phyloP scores from a whole-genome alignment of 2,113 vertebrate genomes.

The Phyllostomus hastatus region DNA sequence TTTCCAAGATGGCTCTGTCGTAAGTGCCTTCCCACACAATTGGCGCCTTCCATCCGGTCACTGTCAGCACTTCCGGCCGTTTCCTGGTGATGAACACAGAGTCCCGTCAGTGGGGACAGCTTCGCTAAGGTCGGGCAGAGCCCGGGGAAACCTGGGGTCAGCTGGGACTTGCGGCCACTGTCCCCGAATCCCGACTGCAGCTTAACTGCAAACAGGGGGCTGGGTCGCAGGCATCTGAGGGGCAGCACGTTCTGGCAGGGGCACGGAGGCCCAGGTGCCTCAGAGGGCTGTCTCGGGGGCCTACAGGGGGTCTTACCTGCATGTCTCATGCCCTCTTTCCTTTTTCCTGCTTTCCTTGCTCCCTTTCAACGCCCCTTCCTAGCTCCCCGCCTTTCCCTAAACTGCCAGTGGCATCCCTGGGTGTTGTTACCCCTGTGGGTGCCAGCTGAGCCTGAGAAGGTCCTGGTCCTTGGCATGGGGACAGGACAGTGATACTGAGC shows the following conservation, averaged over 20 bases:
- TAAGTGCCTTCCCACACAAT: constrained; percentile 78
- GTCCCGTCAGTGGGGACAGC: not conserved
- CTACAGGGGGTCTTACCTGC: no score
- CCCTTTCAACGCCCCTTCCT: not conserved
- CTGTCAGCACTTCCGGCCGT: constrained; percentile 50
- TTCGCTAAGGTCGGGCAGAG: not conserved
- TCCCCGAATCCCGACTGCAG: not conserved
- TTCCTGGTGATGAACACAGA: constrained; percentile 45
- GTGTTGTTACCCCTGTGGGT: not conserved
- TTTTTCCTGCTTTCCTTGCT: not conserved
- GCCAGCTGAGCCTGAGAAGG: not conserved
- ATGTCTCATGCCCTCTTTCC: not conserved
- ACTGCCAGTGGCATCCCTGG: not conserved
- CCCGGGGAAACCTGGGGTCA: not conserved
- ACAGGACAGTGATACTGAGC: not conserved
- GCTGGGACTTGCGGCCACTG: not conserved
- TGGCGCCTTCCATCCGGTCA: constrained; percentile 66
- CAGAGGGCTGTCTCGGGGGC: not conserved
- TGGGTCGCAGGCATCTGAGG: not conserved
- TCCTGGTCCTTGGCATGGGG: not conserved
- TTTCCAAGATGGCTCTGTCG: constrained; percentile 49
- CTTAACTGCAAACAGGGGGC: not conserved
- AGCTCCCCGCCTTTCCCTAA: not conserved
- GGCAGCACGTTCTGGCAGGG: not conserved
- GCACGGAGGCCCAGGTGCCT: not conserved